Conservation (phyloP, 23 tunicate species). For the Pegea sp. region DNA sequence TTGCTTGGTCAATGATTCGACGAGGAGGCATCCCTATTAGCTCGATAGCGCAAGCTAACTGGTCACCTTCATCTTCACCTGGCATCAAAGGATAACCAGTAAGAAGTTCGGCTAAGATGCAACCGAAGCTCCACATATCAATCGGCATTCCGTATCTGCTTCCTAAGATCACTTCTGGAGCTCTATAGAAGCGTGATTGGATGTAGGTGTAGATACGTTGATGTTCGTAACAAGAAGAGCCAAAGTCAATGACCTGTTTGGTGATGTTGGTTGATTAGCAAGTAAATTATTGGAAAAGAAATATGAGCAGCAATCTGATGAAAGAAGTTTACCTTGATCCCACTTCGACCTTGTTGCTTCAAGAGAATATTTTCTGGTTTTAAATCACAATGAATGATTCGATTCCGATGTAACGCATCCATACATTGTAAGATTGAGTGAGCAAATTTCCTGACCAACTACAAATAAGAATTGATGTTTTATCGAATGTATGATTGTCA, state of each 20-base stretch:
- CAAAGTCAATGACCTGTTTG: constrained; percentile 92
- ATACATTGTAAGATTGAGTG: constrained; percentile 95
- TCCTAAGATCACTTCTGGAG: constrained; percentile 94
- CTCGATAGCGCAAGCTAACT: constrained; percentile 92
- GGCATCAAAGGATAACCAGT: constrained; percentile 96
- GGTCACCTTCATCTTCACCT: constrained; percentile 98
- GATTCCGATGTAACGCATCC: constrained; percentile 76
- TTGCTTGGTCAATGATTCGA: constrained; percentile 58
- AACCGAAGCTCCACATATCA: constrained; percentile 99
- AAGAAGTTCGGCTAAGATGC: constrained; percentile 91
- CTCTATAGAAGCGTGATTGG: constrained; percentile 95
- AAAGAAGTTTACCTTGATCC: constrained; percentile 51
- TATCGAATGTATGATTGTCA: too few relatives aligned
- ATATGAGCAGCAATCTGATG: background rate
- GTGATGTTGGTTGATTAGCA: background rate
- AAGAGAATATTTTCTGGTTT: constrained; percentile 95
- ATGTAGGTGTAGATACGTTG: constrained; percentile 95
- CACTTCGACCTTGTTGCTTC: constrained; percentile 98
- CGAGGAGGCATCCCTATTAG: constrained; percentile 96
- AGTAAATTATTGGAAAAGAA: background rate
- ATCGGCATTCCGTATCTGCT: constrained; percentile 86
- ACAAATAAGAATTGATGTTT: constrained; percentile 1
- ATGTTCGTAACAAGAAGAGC: constrained; percentile 98
- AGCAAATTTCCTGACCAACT: constrained; percentile 89
- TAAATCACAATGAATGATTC: constrained; percentile 95